These are phyloP conservation scores for Notolabrus celidotus DNA, from an alignment of 2,797 vertebrate genomes.

Conservation along the genomic window DNA sequence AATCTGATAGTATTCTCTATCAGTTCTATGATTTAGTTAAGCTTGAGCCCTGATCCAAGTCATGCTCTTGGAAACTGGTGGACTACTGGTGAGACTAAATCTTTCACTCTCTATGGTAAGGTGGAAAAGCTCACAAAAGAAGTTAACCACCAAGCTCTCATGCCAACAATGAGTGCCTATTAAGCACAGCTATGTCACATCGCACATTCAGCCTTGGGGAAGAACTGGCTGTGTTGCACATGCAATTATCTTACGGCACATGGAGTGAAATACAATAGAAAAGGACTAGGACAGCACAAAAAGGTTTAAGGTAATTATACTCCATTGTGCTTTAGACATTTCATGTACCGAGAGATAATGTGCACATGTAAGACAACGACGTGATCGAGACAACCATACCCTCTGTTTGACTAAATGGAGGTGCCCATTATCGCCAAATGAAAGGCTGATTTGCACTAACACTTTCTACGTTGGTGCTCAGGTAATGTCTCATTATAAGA, in stretches of 20 bases:
- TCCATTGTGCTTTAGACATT: slow-evolving; percentile 71
- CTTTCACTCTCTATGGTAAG: slow-evolving; percentile 23
- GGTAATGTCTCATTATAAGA: slow-evolving; percentile 76
- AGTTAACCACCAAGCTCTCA: slow-evolving; percentile 27
- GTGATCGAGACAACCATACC: slow-evolving; percentile 73
- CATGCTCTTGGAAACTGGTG: not conserved
- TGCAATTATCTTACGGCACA: slow-evolving; percentile 55
- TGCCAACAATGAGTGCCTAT: slow-evolving; percentile 48
- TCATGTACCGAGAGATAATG: slow-evolving; percentile 71
- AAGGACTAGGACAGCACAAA: slow-evolving; percentile 72
- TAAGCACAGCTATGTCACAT: slow-evolving; percentile 16
- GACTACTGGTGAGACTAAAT: not conserved
- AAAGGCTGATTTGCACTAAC: slow-evolving; percentile 68
- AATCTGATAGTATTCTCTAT: too few relatives aligned
- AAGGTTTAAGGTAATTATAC: slow-evolving; percentile 80
- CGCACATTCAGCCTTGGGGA: slow-evolving; percentile 46
- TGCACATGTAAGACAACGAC: slow-evolving; percentile 66
- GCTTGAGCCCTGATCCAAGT: not conserved
- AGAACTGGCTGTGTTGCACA: slow-evolving; percentile 51
- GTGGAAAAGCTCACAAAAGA: slow-evolving; percentile 19
- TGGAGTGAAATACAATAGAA: slow-evolving; percentile 56
- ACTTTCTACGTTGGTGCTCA: slow-evolving; percentile 60
- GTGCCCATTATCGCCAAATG: slow-evolving; percentile 76
- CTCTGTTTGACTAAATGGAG: slow-evolving; percentile 73
- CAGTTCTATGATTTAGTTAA: not conserved